Evolutionary conservation across 2,797 vertebrate genomes (phyloP).

Genomic region (Cetoscarus ocellatus): DNA sequence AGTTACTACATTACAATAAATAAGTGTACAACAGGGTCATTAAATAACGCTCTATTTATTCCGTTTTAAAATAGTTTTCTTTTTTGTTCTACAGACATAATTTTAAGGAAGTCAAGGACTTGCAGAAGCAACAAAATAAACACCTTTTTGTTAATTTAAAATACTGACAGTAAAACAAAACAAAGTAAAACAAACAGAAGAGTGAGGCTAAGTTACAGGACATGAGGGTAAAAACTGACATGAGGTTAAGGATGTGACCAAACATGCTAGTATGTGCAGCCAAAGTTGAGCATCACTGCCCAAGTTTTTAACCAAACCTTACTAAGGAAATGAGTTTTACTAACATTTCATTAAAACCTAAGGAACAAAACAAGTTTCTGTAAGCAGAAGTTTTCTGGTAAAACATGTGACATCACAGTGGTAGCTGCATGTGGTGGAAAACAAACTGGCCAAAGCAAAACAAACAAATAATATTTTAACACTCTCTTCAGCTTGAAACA

Average conservation of each 20-base stretch:
- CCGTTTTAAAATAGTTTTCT: slow-evolving; percentile 96
- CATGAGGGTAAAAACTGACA: slow-evolving; percentile 62
- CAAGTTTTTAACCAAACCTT: slow-evolving; percentile 54
- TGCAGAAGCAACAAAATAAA: slow-evolving; percentile 93
- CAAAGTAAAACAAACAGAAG: slow-evolving; percentile 54
- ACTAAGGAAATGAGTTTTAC: slow-evolving; percentile 42
- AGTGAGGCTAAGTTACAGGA: slow-evolving; percentile 62
- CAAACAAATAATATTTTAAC: slow-evolving; percentile 16
- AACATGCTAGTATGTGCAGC: slow-evolving; percentile 71
- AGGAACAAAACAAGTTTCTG: slow-evolving; percentile 44
- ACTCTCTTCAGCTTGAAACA: slow-evolving; percentile 28
- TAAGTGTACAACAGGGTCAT: slow-evolving; percentile 76
- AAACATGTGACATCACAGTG: slow-evolving; percentile 45
- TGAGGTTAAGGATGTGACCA: slow-evolving; percentile 59
- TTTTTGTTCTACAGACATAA: slow-evolving; percentile 97
- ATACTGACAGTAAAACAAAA: slow-evolving; percentile 86
- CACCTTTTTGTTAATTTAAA: slow-evolving; percentile 91
- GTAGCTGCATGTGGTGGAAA: slow-evolving; percentile 55
- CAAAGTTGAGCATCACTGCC: slow-evolving; percentile 47
- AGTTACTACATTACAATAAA: slow-evolving; percentile 12
- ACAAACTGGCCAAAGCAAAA: slow-evolving; percentile 61
- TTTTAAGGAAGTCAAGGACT: slow-evolving; percentile 92
- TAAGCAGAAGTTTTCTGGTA: slow-evolving; percentile 59
- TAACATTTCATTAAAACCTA: slow-evolving; percentile 46
- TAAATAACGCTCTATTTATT: slow-evolving; percentile 99